phyloP scores from a whole-genome alignment of 1,140 invertebrate species.

The Ceratoteleas bidentatus region DNA sequence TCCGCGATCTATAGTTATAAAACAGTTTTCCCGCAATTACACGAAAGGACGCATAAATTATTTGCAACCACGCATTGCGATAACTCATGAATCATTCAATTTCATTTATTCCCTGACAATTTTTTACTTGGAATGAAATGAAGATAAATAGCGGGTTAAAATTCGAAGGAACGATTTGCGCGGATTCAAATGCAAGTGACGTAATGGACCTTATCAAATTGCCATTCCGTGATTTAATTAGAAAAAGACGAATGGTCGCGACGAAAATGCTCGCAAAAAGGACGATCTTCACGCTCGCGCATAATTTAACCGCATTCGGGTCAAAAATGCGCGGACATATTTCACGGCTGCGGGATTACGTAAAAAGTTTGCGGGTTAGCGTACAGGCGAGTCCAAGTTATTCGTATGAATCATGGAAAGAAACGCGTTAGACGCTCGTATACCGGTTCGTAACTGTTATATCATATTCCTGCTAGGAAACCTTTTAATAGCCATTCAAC shows the following conservation, averaged over 20 bases:
- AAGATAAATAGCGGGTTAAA: too few relatives aligned
- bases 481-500: constrained; percentile 53
- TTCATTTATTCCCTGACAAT: too few relatives aligned
- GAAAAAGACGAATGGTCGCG: background rate
- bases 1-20: too few relatives aligned
- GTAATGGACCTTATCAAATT: background rate
- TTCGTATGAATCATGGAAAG: constrained; percentile 46
- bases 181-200: background rate
- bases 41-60: too few relatives aligned
- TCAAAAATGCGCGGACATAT: constrained; percentile 20
- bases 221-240: constrained; percentile 1
- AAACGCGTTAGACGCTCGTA: constrained; percentile 32
- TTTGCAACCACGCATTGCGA: too few relatives aligned
- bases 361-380: constrained; percentile 42
- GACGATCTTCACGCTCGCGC: constrained; percentile 2
- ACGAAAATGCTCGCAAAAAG: constrained; percentile 6
- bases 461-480: constrained; percentile 29
- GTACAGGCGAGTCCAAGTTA: constrained; percentile 12
- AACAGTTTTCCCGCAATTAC: too few relatives aligned
- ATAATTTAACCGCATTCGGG: constrained; percentile 26
- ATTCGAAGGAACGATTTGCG: background rate
- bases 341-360: constrained; percentile 13
- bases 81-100: too few relatives aligned
- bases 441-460: constrained; percentile 44
- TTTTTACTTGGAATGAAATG: too few relatives aligned